Base-by-base conservation (phyloP, 2,888 invertebrate genomes). In the Notocelia uddmanniana region DNA sequence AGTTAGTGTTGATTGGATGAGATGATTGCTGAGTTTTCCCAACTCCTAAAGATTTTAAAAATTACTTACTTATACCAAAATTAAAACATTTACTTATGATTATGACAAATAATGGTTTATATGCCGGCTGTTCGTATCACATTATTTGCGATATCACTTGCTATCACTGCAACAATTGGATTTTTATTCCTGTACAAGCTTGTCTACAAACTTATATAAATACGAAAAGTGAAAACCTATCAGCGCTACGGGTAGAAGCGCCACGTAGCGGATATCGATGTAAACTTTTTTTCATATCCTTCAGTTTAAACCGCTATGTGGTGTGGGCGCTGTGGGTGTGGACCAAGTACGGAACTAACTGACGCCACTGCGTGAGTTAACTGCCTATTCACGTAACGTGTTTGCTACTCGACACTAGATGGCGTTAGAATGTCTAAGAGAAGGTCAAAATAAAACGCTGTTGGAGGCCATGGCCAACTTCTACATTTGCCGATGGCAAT, bases 371-470 rank as follows among this genome's bases (percentile, higher is more conserved):
- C 52, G n/a, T 37, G 18, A 37, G 2, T 9, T 26, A 31, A 6
- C 31, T 31, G 31, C 5, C 31, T 8, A 31, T 31, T 31, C 21
- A 26, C 31, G 50, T 31, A 23, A 15, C n/a, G 31, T 8, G 37
- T 57, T 26, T 45, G 75, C 80, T 80, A 79, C 76, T 79, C 76
- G 48, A 52, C 70, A 58, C 74, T 67, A 78, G 80, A 86, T 89
- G 89, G 85, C 88, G 80, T 31, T 79, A 21, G 13, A 50, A 26
- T 13, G 13, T 11, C 48, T 45, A n/a, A 15, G 23, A 59, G 9
- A 3, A 45, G 0, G 8, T 26, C 3, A 8, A 31, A 5, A 0
- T 5, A 45, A n/a, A 45, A 45, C n/a, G 45, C 1, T 45, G n/a
- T 45, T 45, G n/a, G n/a, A 6, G 6, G 5, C 6, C 45, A n/a